Conservation (phyloP, 1,140 invertebrate species). For the Drosophila littoralis region DNA sequence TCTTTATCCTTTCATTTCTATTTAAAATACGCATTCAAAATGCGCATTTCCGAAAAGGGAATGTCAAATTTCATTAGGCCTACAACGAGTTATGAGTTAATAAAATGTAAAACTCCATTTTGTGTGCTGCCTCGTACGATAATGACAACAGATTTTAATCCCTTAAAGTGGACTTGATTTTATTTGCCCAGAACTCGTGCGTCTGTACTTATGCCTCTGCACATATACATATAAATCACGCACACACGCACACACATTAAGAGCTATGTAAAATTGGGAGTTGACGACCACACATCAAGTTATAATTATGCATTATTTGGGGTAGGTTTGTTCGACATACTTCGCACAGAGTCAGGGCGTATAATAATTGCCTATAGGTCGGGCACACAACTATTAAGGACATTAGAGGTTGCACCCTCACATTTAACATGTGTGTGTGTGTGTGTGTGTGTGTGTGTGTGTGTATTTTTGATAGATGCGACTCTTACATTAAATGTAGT, state of each 20-base stretch:
- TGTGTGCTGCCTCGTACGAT: background rate
- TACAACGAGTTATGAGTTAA: background rate
- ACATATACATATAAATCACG: background rate
- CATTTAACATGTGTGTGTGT: background rate
- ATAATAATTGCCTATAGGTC: slow-evolving; percentile 55
- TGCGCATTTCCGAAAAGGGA: background rate
- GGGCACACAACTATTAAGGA: slow-evolving; percentile 63
- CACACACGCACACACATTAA: background rate
- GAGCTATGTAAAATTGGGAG: slow-evolving; percentile 8
- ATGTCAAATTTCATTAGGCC: background rate
- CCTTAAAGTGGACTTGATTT: slow-evolving; percentile 42
- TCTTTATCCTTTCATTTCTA: too few species aligned
- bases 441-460: slow-evolving; percentile 22
- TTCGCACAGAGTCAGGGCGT: slow-evolving; percentile 1
- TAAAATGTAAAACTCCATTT: slow-evolving; percentile 36
- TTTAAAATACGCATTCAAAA: too few species aligned
- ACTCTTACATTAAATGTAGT: slow-evolving; percentile 12
- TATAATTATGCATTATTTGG: slow-evolving; percentile 72
- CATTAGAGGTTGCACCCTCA: slow-evolving; percentile 70
- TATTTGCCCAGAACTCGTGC: slow-evolving; percentile 8
- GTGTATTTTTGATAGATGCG: slow-evolving; percentile 26
- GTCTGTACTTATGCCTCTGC: background rate
- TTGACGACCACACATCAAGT: slow-evolving; percentile 72
- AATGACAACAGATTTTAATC: slow-evolving; percentile 40
- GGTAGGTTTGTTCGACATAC: slow-evolving; percentile 57